A percentile compares a stretch with the other conserved stretches of the same genome.
These are phyloP conservation scores for Pitta sordida DNA, from an alignment of 2,113 vertebrate species.

Conservation along the genomic window DNA sequence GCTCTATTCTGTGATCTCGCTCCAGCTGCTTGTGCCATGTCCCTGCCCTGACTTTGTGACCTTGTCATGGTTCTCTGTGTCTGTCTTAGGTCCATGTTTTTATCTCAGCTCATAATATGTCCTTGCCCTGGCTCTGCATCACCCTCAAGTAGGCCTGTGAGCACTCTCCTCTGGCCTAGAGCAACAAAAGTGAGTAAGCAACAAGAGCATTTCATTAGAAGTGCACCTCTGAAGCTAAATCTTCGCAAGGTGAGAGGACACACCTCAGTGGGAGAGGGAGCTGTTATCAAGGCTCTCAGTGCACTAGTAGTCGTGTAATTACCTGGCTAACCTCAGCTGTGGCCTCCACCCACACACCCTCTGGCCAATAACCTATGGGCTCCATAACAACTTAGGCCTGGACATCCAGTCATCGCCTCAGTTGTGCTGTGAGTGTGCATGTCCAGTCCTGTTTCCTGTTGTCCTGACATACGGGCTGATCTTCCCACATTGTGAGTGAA, in stretches of 20 bases:
- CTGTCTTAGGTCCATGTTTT: not conserved
- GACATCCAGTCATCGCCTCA: not conserved
- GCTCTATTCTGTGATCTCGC: not conserved
- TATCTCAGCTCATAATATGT: not conserved
- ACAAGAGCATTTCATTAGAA: not conserved
- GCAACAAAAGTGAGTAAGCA: not conserved
- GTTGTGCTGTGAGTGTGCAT: not conserved
- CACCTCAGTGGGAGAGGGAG: not conserved
- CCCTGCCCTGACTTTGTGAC: not conserved
- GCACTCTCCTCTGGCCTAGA: not conserved
- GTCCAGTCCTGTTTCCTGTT: not conserved
- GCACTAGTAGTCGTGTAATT: not conserved
- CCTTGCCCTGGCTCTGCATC: not conserved
- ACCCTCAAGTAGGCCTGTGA: not conserved
- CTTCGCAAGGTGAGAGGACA: not conserved
- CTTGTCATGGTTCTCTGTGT: not conserved
- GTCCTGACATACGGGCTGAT: not conserved
- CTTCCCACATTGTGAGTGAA: not conserved
- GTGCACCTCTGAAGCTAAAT: not conserved
- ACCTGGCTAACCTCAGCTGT: not conserved
- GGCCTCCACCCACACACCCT: not conserved
- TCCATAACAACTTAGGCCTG: not conserved
- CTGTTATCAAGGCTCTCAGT: not conserved
- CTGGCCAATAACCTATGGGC: not conserved
- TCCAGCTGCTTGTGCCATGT: not conserved